These are phyloP conservation scores for Centropyge bicolor DNA, from an alignment of 2,797 vertebrate genomes.

Conservation along the genomic window DNA sequence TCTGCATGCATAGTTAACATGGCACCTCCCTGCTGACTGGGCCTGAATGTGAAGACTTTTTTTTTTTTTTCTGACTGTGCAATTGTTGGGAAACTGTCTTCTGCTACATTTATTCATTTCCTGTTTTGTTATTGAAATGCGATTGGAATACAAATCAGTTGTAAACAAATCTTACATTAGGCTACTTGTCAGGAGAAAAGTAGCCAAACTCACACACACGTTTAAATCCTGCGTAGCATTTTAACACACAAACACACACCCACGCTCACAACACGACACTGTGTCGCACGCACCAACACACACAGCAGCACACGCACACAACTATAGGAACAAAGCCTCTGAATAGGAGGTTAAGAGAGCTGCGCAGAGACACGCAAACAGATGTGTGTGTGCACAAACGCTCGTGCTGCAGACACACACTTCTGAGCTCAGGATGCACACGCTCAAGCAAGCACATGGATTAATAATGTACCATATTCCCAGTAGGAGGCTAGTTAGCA, in stretches of 20 bases:
- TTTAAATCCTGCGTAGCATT: not conserved
- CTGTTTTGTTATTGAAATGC: slow-evolving; percentile 23
- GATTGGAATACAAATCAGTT: slow-evolving; percentile 28
- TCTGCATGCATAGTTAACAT: slow-evolving; percentile 54
- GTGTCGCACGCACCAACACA: not conserved
- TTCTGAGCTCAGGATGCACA: slow-evolving; percentile 41
- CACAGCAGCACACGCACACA: not conserved
- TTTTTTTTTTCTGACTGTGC: not conserved
- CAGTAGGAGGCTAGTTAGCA: slow-evolving; percentile 78
- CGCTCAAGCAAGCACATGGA: slow-evolving; percentile 64
- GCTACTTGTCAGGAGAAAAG: slow-evolving; percentile 1
- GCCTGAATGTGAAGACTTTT: slow-evolving; percentile 30
- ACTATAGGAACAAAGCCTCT: slow-evolving; percentile 4
- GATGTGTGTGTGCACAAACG: not conserved
- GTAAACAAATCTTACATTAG: slow-evolving; percentile 15
- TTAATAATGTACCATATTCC: slow-evolving; percentile 79
- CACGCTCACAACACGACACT: not conserved
- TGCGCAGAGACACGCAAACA: slow-evolving; percentile 6
- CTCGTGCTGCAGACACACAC: slow-evolving; percentile 25
- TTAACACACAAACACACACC: slow-evolving; percentile 3
- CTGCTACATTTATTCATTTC: slow-evolving; percentile 28
- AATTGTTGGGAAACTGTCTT: slow-evolving; percentile 23
- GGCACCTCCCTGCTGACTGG: slow-evolving; percentile 45
- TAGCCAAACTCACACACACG: not conserved
- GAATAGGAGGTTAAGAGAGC: not conserved